These are phyloP conservation scores for Sphyrna mokarran DNA, from an alignment of 2,113 vertebrate genomes.

Conservation along the genomic window DNA sequence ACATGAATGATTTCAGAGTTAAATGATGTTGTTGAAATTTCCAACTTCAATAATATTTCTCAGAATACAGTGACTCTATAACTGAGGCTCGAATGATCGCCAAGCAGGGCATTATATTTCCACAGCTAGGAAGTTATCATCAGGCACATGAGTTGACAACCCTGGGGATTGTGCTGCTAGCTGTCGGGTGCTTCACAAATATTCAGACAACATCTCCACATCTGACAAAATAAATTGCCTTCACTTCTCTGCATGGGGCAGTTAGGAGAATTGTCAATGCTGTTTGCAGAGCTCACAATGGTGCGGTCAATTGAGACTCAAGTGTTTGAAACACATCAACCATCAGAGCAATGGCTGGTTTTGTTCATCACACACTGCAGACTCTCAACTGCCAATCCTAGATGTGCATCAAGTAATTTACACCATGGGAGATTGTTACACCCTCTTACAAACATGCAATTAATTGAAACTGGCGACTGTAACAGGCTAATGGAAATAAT, in stretches of 20 bases:
- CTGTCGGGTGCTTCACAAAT: neutral
- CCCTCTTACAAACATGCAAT: neutral
- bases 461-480: neutral
- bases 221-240: constrained; percentile 10
- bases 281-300: neutral
- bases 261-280: neutral
- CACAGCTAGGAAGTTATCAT: neutral
- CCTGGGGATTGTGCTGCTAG: neutral
- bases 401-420: neutral
- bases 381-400: neutral
- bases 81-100: neutral
- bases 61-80: neutral
- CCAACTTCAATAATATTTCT: neutral
- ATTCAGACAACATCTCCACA: neutral
- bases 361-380: neutral
- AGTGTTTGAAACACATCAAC: neutral
- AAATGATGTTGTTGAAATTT: neutral
- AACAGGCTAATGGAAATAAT: neutral
- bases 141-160: neutral
- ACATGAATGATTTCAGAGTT: neutral
- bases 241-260: neutral
- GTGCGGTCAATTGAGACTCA: neutral
- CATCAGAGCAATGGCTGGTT: neutral
- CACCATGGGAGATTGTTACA: neutral
- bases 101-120: neutral